phyloP scores from a whole-genome alignment of 2,888 invertebrate genomes.

The Zaprionus obscuricornis region DNA sequence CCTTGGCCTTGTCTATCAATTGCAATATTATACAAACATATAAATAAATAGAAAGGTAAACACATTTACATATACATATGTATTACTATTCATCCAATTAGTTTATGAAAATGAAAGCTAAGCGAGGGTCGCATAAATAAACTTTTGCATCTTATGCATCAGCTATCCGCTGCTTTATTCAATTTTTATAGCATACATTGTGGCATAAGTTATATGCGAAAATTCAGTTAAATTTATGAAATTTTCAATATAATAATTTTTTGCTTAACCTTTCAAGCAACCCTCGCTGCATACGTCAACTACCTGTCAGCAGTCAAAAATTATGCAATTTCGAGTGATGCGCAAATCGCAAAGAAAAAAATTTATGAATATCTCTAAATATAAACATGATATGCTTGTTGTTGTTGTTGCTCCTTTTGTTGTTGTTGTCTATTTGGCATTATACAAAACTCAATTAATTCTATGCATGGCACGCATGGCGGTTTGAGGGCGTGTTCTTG shows the following conservation, averaged over 20 bases:
- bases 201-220: too few species aligned
- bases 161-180: too few species aligned
- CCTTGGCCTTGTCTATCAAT: constrained; percentile 30
- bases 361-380: background rate
- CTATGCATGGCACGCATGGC: constrained; percentile 5
- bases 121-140: background rate
- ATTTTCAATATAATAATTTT: too few species aligned
- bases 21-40: too few species aligned
- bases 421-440: too few species aligned
- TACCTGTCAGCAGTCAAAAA: background rate
- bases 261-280: background rate
- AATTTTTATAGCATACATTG: too few species aligned
- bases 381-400: too few species aligned
- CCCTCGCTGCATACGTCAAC: constrained; percentile 2
- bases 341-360: constrained; percentile 3
- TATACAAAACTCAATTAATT: constrained; percentile 18
- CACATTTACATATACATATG: too few species aligned
- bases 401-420: constrained; percentile 4
- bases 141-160: too few species aligned
- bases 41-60: too few species aligned
- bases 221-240: too few species aligned
- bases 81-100: constrained; percentile 21
- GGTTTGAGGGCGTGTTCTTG: too few species aligned
- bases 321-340: constrained; percentile 24
- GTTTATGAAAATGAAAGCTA: background rate